Evolutionary conservation across 2,888 invertebrate genomes (phyloP), one percentile per base, ranked within the genome.

Genomic region (Endomychus coccineus): DNA sequence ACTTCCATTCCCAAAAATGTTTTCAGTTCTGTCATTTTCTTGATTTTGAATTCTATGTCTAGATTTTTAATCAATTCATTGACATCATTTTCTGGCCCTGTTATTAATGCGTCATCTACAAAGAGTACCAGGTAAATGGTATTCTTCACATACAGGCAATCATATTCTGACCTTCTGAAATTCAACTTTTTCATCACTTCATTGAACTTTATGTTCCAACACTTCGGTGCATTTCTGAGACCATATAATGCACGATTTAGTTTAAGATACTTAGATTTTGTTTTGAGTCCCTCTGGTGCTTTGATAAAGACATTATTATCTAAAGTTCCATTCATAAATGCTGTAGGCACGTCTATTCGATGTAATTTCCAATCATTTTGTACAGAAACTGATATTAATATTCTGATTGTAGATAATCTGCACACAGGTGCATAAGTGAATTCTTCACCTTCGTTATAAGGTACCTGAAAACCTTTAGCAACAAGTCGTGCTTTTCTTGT

Each of bases 121-220:
- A 40, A 40, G 15, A 42, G 19, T 16, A 35, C 23, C 9, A 39
- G 11, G 30, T 24, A 36, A n/a, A 31, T 11, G 24, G 39, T 28
- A 11, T 35, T 14, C 17, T 36, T 34, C 2, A 15, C 19, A 27
- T 38, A 43, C 14, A 45, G 27, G 33, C 40, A 45, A 16, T 45
- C 40, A 34, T 45, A 37, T 15, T 42, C 22, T 4, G 42, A 45
- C 21, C 38, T 84, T 27, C 12, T n/a, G 14, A 35, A 35, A 4
- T 22, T 22, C 4, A 28, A n/a, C 9, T 21, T 3, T 4, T 11
- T 4, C 28, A 35, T 35, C 3, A 28, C 29, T 22, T 35, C 10
- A 5, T 19, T 35, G 16, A 35, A 35, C 17, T 35, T 28, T 1
- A 28, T 28, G 4, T 35, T 35, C 35, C 28, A 35, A 15, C 27